Evolutionary conservation across 1,140 invertebrate genomes (phyloP).

Genomic region (Ooceraea biroi): DNA sequence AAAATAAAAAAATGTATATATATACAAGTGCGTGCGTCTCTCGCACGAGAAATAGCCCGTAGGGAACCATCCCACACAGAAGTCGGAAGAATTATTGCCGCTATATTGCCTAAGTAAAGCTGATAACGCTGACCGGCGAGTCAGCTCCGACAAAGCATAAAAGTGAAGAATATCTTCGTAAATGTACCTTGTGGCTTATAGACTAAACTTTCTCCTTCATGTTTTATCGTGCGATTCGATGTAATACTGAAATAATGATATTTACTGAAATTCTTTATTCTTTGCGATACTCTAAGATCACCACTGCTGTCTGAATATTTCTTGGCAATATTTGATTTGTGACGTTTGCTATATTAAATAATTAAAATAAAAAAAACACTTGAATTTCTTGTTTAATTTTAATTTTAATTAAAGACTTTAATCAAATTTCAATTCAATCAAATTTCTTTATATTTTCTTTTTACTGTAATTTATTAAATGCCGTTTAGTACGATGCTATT

Average conservation of each 20-base stretch:
- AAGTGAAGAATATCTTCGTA: constrained; percentile 24
- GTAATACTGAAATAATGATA: background rate
- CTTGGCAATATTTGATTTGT: too few species aligned
- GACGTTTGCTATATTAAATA: background rate
- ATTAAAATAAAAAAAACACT: background rate
- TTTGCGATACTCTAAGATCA: constrained; percentile 3
- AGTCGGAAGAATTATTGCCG: constrained; percentile 34
- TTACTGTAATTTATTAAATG: background rate
- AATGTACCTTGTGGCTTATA: constrained; percentile 24
- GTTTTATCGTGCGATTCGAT: background rate
- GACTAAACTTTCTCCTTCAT: background rate
- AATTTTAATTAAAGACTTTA: background rate
- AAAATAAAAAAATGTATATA: background rate
- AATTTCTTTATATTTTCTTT: background rate
- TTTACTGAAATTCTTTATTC: background rate
- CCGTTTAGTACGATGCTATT: too few species aligned
- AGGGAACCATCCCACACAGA: background rate
- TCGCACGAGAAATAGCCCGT: constrained; percentile 13
- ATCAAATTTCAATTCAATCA: background rate
- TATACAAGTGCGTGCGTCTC: background rate
- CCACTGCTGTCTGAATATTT: background rate
- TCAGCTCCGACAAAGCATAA: constrained; percentile 22
- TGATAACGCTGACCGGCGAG: constrained; percentile 12
- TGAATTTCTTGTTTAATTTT: background rate
- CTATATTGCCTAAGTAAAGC: constrained; percentile 38